Conservation (phyloP, 2,113 vertebrate genomes). For the Mobula birostris region DNA sequence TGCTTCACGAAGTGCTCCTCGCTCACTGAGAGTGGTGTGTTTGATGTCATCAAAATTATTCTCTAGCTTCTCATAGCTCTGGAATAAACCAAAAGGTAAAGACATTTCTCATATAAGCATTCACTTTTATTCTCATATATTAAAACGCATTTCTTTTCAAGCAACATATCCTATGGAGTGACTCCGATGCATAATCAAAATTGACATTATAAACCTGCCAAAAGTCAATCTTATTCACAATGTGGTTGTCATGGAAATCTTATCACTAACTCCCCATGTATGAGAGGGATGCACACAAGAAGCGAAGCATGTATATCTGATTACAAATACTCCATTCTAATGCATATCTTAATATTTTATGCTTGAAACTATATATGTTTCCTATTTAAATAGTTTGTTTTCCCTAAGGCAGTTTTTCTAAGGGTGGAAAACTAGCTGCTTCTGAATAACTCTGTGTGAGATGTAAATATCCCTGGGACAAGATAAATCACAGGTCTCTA, state of each 20-base stretch:
- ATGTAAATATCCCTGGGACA: neutral
- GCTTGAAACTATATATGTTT: neutral
- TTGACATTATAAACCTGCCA: conserved; percentile 56
- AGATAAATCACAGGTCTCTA: conserved; percentile 16
- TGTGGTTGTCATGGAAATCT: conserved; percentile 59
- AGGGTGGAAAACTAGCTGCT: neutral
- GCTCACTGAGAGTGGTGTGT: conserved; percentile 84
- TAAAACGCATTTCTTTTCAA: conserved; percentile 45
- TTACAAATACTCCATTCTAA: conserved; percentile 16
- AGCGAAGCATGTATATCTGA: conserved; percentile 13
- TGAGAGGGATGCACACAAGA: conserved; percentile 24
- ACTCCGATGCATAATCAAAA: conserved; percentile 61
- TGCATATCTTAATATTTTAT: neutral
- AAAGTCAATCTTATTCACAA: conserved; percentile 53
- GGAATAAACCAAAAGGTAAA: conserved; percentile 50
- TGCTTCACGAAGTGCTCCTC: conserved; percentile 83
- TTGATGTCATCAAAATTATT: conserved; percentile 98
- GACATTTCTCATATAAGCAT: conserved; percentile 44
- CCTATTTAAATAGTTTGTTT: conserved; percentile 29
- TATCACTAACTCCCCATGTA: conserved; percentile 48
- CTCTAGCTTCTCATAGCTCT: conserved; percentile 76
- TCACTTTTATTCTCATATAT: conserved; percentile 44
- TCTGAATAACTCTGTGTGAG: neutral
- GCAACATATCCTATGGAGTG: conserved; percentile 45
- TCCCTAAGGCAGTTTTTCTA: conserved; percentile 12